Evolutionary conservation across 2,888 invertebrate genomes (phyloP).

Genomic region (Elgonia sp.): DNA sequence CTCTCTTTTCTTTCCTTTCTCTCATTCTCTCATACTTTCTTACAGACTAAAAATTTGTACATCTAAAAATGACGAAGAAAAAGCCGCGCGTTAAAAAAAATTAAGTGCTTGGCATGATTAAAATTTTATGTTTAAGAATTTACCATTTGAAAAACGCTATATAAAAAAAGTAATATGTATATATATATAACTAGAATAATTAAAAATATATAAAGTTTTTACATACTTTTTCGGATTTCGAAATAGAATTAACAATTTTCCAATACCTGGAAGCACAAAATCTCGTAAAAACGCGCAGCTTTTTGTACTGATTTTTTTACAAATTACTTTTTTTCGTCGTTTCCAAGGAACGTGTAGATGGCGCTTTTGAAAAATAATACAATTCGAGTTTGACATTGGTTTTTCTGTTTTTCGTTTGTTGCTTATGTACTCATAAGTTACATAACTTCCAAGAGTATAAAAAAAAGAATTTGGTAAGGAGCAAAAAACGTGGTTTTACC

Average conservation of each 20-base stretch:
- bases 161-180: too few relatives aligned
- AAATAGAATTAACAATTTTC: too few relatives aligned
- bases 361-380: slow-evolving; percentile 53
- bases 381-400: slow-evolving; percentile 20
- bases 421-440: slow-evolving; percentile 2
- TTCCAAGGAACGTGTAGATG: slow-evolving; percentile 48
- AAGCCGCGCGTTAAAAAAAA: background rate
- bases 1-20: background rate
- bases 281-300: slow-evolving; percentile 12
- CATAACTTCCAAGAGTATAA: slow-evolving; percentile 10
- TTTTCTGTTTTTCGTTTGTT: background rate
- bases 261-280: too few relatives aligned
- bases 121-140: too few relatives aligned
- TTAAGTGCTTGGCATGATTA: too few relatives aligned
- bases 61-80: slow-evolving; percentile 53
- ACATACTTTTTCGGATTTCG: too few relatives aligned
- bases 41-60: slow-evolving; percentile 64
- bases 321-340: slow-evolving; percentile 18
- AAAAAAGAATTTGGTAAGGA: slow-evolving; percentile 13
- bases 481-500: slow-evolving; percentile 57
- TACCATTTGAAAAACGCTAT: too few relatives aligned
- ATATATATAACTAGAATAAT: too few relatives aligned
- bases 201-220: too few relatives aligned
- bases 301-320: slow-evolving; percentile 6
- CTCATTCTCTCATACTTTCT: slow-evolving; percentile 12